Conservation (phyloP, 2,888 invertebrate species). For the Drosophila demipolita region DNA sequence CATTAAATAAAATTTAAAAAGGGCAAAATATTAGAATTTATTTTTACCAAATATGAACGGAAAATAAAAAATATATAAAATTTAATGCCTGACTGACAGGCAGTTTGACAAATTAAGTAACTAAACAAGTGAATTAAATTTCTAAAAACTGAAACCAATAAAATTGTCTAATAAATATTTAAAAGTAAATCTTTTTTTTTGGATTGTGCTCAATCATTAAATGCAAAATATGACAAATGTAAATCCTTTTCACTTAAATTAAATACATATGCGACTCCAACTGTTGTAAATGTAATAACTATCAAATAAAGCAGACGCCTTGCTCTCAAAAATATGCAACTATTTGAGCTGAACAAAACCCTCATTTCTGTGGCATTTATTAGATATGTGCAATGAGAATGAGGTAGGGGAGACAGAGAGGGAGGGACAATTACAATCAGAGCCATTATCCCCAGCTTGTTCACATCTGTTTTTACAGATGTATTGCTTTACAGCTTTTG, state of each 20-base stretch:
- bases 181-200: no score
- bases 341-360: conserved; percentile 25
- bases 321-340: conserved; percentile 4
- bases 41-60: no score
- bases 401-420: neutral
- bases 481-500: conserved; percentile 63
- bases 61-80: no score
- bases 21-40: no score
- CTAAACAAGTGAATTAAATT: neutral
- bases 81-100: no score
- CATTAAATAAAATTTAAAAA: no score
- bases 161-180: neutral
- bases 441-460: conserved; percentile 67
- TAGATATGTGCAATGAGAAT: conserved; percentile 9
- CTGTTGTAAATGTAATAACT: neutral
- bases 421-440: conserved; percentile 25
- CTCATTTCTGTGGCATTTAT: conserved; percentile 50
- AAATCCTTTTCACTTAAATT: conserved; percentile 7
- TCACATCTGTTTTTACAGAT: conserved; percentile 74
- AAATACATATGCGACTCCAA: neutral
- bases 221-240: conserved; percentile 1
- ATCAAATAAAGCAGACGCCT: conserved; percentile 17
- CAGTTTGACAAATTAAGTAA: no score
- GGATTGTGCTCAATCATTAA: no score
- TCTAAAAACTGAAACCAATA: no score